phyloP scores from a whole-genome alignment of 2,888 invertebrate species.

The Heliconius charithonia region DNA sequence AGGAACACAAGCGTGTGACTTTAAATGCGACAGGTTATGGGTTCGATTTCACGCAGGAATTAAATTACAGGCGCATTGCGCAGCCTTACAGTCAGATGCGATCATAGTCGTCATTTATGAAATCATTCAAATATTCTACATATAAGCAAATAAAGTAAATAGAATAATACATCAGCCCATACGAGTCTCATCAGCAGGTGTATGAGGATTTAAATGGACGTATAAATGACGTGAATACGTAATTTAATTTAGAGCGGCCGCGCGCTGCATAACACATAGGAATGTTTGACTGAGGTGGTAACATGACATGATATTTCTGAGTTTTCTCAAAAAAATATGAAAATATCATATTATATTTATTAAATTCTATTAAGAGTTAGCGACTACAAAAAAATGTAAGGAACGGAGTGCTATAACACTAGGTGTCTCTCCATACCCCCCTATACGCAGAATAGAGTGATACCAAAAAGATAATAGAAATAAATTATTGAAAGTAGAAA shows the following conservation, averaged over 20 bases:
- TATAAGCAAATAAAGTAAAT: slow-evolving; percentile 9
- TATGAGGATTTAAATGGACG: slow-evolving; percentile 27
- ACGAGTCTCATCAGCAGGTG: slow-evolving; percentile 18
- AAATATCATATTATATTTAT: neutral
- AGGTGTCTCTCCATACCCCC: too few species aligned
- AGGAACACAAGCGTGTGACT: neutral
- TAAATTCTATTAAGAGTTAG: too few species aligned
- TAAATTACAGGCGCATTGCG: too few species aligned
- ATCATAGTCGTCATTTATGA: too few species aligned
- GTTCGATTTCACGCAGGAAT: neutral
- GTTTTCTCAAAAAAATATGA: neutral
- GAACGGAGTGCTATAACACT: too few species aligned
- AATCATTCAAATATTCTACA: neutral
- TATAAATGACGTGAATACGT: slow-evolving; percentile 28
- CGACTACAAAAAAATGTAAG: too few species aligned
- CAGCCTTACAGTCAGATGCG: too few species aligned
- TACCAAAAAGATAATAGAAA: too few species aligned
- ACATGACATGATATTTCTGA: neutral
- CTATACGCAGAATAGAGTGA: too few species aligned
- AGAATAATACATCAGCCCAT: neutral
- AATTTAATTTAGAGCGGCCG: slow-evolving; percentile 26
- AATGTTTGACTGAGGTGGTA: slow-evolving; percentile 7
- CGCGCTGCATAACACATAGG: slow-evolving; percentile 23
- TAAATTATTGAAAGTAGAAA: too few species aligned
- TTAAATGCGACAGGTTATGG: neutral